Evolutionary conservation across 2,113 vertebrate genomes (phyloP), one percentile per base, ranked within the genome.

Genomic region (Athene noctua): DNA sequence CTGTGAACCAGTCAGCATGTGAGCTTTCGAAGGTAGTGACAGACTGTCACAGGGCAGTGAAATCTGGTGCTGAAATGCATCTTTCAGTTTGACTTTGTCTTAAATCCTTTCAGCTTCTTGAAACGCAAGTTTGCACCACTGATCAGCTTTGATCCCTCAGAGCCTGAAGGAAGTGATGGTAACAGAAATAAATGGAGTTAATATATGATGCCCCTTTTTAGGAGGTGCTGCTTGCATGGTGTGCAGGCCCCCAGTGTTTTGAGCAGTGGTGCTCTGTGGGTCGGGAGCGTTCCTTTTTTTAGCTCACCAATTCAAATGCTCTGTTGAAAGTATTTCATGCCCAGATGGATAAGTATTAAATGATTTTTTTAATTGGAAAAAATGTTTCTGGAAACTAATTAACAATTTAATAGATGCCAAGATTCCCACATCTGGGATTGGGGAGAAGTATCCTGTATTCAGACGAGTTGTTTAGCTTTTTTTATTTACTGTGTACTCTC

Each of bases 331-430:
- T 72, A 29, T 95, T 96, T 94, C 79, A 78, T 96, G 84, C 88
- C 90, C 95, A 94, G 88, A 91, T 96, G 93, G 94, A 86, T 85
- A 92, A 90, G 75, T 93, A 92, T 94, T 91, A 91, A 96, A 87
- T 96, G 18, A 91, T 94, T 85, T 93, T 79, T 96, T 88, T 88
- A 95, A 93, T 93, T 89, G 68, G 75, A n/a, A 89, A 84, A 97
- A 96, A 40, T 78, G 70, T 84, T 94, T 93, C 93, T 96, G 86
- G 83, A 94, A 97, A 83, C 90, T 80, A 89, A 85, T 94, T 94
- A 93, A 87, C 80, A 90, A 57, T 78, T 71, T 83, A 87, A 78
- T 95, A 86, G 49, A 87, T 84, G 66, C 66, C 70, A 82, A 62
- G 66, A 62, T 91, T 95, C n/a, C 42, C 13, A 49, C 62, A 90